These are phyloP conservation scores for Cenopis cana DNA, from an alignment of 2,888 invertebrate genomes.

Conservation along the genomic window DNA sequence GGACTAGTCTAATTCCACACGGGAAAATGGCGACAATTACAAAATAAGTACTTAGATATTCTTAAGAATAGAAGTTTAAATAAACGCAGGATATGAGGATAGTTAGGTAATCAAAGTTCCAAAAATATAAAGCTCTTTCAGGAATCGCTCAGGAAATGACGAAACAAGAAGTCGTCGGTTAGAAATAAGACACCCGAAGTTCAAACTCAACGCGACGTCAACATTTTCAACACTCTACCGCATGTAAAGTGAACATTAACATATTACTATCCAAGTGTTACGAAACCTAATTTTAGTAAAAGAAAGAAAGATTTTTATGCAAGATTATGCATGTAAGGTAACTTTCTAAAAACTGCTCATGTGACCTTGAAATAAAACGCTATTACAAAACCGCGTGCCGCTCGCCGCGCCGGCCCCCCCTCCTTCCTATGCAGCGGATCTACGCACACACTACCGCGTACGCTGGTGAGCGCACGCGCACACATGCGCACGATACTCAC, in stretches of 20 bases:
- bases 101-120: neutral
- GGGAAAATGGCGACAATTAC: neutral
- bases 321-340: slow-evolving; percentile 72
- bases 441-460: slow-evolving; percentile 68
- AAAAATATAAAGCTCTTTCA: slow-evolving; percentile 18
- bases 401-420: slow-evolving; percentile 69
- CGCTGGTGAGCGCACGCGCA: slow-evolving; percentile 58
- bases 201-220: slow-evolving; percentile 24
- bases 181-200: slow-evolving; percentile 21
- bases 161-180: slow-evolving; percentile 35
- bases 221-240: slow-evolving; percentile 31
- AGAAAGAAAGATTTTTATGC: slow-evolving; percentile 65
- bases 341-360: slow-evolving; percentile 85
- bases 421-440: slow-evolving; percentile 64
- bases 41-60: neutral
- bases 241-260: slow-evolving; percentile 27
- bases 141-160: slow-evolving; percentile 37
- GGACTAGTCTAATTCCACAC: neutral
- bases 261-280: slow-evolving; percentile 38
- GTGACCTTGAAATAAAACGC: slow-evolving; percentile 85
- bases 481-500: slow-evolving; percentile 49
- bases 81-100: no score
- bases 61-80: neutral
- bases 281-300: slow-evolving; percentile 39
- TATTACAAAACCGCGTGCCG: slow-evolving; percentile 83